Evolutionary conservation across 92 coral and sea anemone species (phyloP).

Genomic region (Metridium senile): DNA sequence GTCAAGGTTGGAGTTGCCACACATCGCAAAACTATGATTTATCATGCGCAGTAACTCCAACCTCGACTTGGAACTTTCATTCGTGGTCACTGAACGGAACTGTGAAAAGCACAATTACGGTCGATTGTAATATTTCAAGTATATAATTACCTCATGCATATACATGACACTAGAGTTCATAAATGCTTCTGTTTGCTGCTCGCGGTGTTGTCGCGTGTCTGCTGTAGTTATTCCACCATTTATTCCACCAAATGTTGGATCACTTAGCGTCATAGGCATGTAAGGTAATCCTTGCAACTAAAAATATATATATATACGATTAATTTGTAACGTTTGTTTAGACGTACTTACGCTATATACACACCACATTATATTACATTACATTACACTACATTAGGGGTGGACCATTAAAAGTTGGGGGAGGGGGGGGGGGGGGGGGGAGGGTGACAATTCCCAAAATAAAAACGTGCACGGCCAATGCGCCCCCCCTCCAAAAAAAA

Average conservation of each 20-base stretch:
- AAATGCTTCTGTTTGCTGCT: constrained; percentile 72
- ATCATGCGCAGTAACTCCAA: too few relatives aligned
- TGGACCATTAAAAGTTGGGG: too few relatives aligned
- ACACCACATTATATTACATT: background rate
- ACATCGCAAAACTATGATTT: too few relatives aligned
- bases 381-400: too few relatives aligned
- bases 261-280: constrained; percentile 72
- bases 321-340: background rate
- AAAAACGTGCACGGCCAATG: too few relatives aligned
- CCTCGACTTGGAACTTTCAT: too few relatives aligned
- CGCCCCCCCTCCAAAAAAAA: too few relatives aligned
- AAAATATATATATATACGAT: background rate
- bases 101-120: background rate
- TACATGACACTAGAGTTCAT: constrained; percentile 96
- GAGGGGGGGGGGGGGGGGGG: too few relatives aligned
- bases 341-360: background rate
- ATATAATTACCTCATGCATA: constrained; percentile 80
- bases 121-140: background rate
- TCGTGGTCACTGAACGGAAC: too few relatives aligned
- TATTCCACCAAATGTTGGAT: constrained; percentile 67
- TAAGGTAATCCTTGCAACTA: constrained; percentile 89
- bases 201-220: constrained; percentile 71
- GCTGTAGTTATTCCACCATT: constrained; percentile 70
- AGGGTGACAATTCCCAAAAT: too few relatives aligned
- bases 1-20: too few relatives aligned